Conservation (phyloP, 2,797 vertebrate species). For the Peromyscus attwateri region DNA sequence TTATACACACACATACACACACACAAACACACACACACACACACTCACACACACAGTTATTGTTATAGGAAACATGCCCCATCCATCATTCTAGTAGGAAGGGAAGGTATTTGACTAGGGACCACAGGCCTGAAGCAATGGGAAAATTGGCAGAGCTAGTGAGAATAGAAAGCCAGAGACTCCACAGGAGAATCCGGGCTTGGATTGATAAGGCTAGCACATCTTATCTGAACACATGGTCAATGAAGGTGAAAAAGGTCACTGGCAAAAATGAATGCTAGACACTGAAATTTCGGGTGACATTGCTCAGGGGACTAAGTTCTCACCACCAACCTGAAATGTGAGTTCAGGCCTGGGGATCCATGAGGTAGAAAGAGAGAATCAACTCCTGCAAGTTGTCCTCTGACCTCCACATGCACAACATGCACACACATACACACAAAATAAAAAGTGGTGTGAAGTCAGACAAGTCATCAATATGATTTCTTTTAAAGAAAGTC, state of each 20-base stretch:
- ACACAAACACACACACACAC: background rate
- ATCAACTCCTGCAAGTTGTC: background rate
- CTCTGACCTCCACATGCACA: background rate
- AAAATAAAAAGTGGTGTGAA: background rate
- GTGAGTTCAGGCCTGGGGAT: background rate
- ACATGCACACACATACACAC: no score
- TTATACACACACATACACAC: background rate
- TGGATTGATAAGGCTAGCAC: background rate
- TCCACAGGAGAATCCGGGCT: background rate
- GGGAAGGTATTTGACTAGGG: background rate
- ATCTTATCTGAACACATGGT: no score
- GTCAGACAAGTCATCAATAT: background rate
- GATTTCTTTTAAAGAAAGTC: background rate
- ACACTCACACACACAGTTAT: background rate
- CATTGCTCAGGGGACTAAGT: background rate
- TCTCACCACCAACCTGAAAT: background rate
- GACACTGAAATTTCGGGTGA: constrained; percentile 8
- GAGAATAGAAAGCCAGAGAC: constrained; percentile 6
- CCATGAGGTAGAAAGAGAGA: background rate
- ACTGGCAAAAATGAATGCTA: constrained; percentile 34
- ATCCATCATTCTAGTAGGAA: background rate
- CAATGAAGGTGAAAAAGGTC: background rate
- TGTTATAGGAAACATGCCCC: background rate
- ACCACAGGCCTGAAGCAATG: background rate
- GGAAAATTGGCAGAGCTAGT: background rate